phyloP scores from a whole-genome alignment of 2,888 invertebrate species.

The Abrostola triplasia region DNA sequence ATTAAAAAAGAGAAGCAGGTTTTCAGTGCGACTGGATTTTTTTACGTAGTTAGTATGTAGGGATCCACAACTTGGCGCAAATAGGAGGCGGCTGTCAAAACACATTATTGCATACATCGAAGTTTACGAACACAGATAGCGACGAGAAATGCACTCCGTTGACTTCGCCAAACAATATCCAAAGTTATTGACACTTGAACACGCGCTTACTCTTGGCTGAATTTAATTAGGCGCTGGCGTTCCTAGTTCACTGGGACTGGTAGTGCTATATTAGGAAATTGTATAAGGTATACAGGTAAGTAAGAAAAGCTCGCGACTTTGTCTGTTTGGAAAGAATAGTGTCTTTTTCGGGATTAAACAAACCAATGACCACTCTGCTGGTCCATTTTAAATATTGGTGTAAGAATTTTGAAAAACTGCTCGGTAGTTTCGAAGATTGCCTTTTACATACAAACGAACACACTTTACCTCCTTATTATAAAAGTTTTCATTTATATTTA shows the following conservation, averaged over 20 bases:
- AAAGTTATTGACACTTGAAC: conserved; percentile 35
- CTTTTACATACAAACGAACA: no score
- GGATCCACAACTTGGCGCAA: conserved; percentile 9
- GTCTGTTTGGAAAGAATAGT: neutral
- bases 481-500: no score
- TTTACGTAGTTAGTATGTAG: conserved; percentile 1
- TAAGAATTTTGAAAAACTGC: no score
- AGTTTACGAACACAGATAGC: conserved; percentile 33
- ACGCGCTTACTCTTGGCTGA: conserved; percentile 8
- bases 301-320: neutral
- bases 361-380: no score
- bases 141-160: conserved; percentile 27
- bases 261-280: neutral
- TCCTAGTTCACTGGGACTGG: conserved; percentile 9
- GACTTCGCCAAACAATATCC: conserved; percentile 11
- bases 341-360: no score
- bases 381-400: no score
- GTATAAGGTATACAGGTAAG: neutral
- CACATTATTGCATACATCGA: conserved; percentile 23
- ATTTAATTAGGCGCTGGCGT: conserved; percentile 31
- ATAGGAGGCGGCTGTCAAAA: conserved; percentile 29
- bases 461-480: no score
- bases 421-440: no score
- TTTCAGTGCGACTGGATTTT: no score
- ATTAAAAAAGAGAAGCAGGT: no score